phyloP scores from a whole-genome alignment of 2,113 vertebrate species.

The Callaeas wilsoni region DNA sequence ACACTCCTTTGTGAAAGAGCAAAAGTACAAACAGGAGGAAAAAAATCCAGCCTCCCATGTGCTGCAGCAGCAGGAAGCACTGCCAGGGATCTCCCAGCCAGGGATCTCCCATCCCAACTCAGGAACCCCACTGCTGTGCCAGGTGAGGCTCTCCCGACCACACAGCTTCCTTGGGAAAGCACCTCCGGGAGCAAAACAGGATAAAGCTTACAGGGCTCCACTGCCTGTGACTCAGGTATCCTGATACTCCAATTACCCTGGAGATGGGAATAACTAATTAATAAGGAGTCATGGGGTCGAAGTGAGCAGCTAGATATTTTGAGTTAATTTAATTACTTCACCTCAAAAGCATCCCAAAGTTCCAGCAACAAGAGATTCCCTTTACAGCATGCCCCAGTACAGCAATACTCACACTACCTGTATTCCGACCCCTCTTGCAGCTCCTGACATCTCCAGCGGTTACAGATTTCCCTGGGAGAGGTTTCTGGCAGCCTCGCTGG shows the following conservation, averaged over 20 bases:
- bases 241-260: neutral
- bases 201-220: neutral
- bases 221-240: neutral
- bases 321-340: conserved; percentile 14
- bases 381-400: neutral
- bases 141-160: neutral
- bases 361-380: neutral
- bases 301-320: neutral
- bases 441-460: neutral
- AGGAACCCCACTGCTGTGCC: neutral
- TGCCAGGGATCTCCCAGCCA: neutral
- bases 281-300: neutral
- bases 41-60: neutral
- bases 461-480: neutral
- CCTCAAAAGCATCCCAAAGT: neutral
- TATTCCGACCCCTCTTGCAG: neutral
- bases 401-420: neutral
- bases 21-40: neutral
- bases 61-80: neutral
- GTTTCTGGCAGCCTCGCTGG: neutral
- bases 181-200: neutral
- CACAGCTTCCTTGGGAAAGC: neutral
- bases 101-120: neutral
- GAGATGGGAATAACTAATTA: conserved; percentile 9
- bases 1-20: rapidly evolving